Base-by-base conservation (phyloP, 1,140 invertebrate genomes). In the Lineus longissimus region DNA sequence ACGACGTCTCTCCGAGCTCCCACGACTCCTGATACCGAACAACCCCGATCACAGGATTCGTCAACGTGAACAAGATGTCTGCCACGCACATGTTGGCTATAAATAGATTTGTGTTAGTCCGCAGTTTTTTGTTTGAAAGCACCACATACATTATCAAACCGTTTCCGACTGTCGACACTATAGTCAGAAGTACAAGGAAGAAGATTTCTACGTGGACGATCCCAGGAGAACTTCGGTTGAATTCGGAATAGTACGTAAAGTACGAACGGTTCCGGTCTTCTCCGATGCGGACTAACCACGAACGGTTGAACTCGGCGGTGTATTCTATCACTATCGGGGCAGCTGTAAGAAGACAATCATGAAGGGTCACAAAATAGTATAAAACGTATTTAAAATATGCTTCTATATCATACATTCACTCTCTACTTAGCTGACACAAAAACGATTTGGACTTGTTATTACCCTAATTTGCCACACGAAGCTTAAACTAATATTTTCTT, bases 161-260 rank as follows among this genome's bases (percentile, higher is more conserved):
- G 61, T 77, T 77, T 27, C 67, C 70, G 19, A 70, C 56, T 7
- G 82, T 31, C 0, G 81, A 81, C n/a, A 81, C 43, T 0, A 82
- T 4, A 13, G 76, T 74, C 7, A 76, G 55, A n/a, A 72, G 25
- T 1, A 62, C 36, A n/a, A 74, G 58, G 15, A 71, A 40, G 13
- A 31, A n/a, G 0, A 70, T 69, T 61, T 77, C 76, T 15, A 77
- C 23, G 58, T 64, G 63, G 15, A 61, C 65, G 4, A 61, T 17
- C 6, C 64, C 67, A 9, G 7, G 7, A 62, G 71, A 71, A 61
- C 45, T 41, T 56, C 73, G 55, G 59, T 76, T 73, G 43, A 77
- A 76, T 43, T 76, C 69, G 15, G 70, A 70, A 57, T 68, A 76
- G 62, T 67, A 76, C 0, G 76, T 70, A 58, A 77, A 76, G 36